Conservation (phyloP, 2,888 invertebrate species). For the Endotricha flammealis region DNA sequence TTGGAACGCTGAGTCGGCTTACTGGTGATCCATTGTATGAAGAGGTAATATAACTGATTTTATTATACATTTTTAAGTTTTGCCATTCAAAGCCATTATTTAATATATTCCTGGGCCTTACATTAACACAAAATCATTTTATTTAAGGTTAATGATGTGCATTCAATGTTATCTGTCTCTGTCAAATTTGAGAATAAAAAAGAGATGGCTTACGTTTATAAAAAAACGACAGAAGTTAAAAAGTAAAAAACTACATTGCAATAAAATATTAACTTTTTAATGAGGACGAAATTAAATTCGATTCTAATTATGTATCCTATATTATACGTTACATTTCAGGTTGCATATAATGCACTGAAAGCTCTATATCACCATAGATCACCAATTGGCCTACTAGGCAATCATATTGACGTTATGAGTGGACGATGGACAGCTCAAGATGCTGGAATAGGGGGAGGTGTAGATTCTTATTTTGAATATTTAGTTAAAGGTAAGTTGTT, state of each 20-base stretch:
- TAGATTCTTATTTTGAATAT: constrained; percentile 99
- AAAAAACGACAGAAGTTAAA: too few relatives aligned
- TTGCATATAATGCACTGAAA: constrained; percentile 94
- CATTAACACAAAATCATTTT: too few relatives aligned
- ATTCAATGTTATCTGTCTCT: too few relatives aligned
- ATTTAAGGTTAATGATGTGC: too few relatives aligned
- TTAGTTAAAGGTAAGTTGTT: constrained; percentile 90
- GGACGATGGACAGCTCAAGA: constrained; percentile 99
- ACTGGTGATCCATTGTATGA: constrained; percentile 97
- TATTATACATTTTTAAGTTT: too few relatives aligned
- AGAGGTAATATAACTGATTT: constrained; percentile 81
- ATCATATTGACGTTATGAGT: constrained; percentile 96
- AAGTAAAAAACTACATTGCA: too few relatives aligned
- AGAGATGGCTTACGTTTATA: too few relatives aligned
- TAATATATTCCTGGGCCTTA: too few relatives aligned
- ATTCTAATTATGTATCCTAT: not conserved
- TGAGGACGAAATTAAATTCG: not conserved
- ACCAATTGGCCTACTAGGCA: constrained; percentile 93
- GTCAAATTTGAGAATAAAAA: too few relatives aligned
- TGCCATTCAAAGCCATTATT: too few relatives aligned
- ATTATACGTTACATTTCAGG: constrained; percentile 57
- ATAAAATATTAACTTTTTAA: too few relatives aligned
- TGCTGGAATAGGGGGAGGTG: constrained; percentile 97
- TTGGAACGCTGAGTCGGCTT: constrained; percentile 94
- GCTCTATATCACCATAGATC: constrained; percentile 93